phyloP scores from a whole-genome alignment of 2,113 vertebrate species.

The Zeus faber region DNA sequence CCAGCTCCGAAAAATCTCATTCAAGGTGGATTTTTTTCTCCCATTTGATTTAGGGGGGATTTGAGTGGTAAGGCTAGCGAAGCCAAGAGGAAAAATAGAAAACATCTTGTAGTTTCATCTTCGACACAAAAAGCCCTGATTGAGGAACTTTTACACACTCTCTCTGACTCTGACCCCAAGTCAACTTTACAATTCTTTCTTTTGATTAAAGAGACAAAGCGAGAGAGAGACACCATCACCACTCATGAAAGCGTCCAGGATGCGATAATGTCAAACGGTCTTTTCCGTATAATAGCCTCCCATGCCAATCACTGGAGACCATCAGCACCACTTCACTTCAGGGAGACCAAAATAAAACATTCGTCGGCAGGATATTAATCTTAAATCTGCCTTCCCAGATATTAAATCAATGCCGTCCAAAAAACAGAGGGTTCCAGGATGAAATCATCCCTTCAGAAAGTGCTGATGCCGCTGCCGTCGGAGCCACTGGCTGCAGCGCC shows the following conservation, averaged over 20 bases:
- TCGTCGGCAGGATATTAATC: too few species aligned
- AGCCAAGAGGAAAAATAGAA: constrained; percentile 44
- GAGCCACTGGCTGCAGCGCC: too few species aligned
- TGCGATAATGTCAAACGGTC: constrained; percentile 17
- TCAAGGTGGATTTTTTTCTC: constrained; percentile 55
- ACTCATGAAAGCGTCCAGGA: neutral
- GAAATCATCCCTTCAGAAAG: constrained; percentile 53
- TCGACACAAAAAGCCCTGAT: too few species aligned
- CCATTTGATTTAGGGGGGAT: constrained; percentile 66
- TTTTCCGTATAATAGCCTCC: constrained; percentile 26
- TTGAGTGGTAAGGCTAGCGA: constrained; percentile 56
- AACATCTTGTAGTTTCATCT: constrained; percentile 37
- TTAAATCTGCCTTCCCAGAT: constrained; percentile 48
- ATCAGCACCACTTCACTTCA: constrained; percentile 30
- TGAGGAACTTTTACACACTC: constrained; percentile 40
- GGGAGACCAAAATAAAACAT: too few species aligned
- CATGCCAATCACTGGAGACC: constrained; percentile 47
- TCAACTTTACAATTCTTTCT: too few species aligned
- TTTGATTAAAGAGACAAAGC: too few species aligned
- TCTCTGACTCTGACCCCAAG: too few species aligned
- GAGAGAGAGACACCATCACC: constrained; percentile 6
- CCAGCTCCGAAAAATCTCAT: constrained; percentile 49
- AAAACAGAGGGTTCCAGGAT: constrained; percentile 31
- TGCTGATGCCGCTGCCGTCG: constrained; percentile 63
- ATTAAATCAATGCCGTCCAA: constrained; percentile 57